Evolutionary conservation across 2,797 vertebrate genomes (phyloP).

Genomic region (Brachymystax lenok): DNA sequence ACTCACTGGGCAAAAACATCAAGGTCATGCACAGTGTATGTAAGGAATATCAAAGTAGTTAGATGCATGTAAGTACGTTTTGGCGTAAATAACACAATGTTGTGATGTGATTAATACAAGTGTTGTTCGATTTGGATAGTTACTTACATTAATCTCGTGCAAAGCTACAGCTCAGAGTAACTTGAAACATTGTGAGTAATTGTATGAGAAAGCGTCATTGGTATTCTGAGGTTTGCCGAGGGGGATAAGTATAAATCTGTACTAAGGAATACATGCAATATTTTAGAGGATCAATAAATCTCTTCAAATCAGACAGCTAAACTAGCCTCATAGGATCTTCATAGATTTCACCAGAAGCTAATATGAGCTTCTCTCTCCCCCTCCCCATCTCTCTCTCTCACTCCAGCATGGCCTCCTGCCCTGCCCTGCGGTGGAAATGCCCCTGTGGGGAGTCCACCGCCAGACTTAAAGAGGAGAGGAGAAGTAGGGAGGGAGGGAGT

Average conservation of each 20-base stretch:
- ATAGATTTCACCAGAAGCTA: not conserved
- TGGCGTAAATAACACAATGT: not conserved
- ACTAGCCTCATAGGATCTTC: not conserved
- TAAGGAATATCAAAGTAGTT: not conserved
- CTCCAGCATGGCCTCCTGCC: slow-evolving; percentile 30
- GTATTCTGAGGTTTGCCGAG: not conserved
- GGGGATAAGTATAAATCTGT: too few relatives aligned
- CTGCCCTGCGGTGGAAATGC: slow-evolving; percentile 53
- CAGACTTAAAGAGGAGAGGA: slow-evolving; percentile 61
- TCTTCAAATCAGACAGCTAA: too few relatives aligned
- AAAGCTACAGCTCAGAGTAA: not conserved
- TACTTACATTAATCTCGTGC: not conserved
- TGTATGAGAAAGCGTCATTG: not conserved
- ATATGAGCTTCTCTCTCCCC: not conserved
- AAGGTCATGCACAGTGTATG: slow-evolving; percentile 79
- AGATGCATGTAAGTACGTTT: not conserved
- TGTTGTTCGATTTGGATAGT: not conserved
- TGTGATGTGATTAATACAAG: not conserved
- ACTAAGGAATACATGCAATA: too few relatives aligned
- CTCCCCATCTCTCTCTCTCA: not conserved
- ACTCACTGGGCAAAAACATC: too few relatives aligned
- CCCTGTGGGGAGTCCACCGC: slow-evolving; percentile 54
- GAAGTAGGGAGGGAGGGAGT: slow-evolving; percentile 20
- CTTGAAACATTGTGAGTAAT: not conserved
- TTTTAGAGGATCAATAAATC: too few relatives aligned